Percentiles rank a stretch among this genome's conserved stretches.
These are phyloP conservation scores for Pocillopora damicornis DNA, from an alignment of 64 coral and sea anemone genomes.

Conservation along the genomic window DNA sequence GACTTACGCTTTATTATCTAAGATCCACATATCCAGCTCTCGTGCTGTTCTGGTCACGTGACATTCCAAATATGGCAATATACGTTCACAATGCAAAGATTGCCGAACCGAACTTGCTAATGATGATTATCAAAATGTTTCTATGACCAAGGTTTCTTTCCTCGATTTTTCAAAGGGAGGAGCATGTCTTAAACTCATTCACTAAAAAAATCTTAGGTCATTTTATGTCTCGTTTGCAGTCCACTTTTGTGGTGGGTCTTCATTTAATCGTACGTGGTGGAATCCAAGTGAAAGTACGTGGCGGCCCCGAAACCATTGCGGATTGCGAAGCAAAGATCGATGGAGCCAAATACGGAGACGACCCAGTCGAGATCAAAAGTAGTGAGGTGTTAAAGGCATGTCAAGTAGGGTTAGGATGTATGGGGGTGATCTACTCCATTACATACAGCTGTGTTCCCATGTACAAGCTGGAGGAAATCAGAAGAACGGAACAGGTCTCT, in stretches of 20 bases:
- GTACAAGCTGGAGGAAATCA: conserved; percentile 56
- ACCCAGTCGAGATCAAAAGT: conserved; percentile 37
- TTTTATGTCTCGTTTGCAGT: conserved; percentile 8
- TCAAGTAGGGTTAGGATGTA: conserved; percentile 39
- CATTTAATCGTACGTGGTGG: conserved; percentile 43
- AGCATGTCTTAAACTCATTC: too few species aligned
- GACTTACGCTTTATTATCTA: too few species aligned
- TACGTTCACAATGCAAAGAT: too few species aligned
- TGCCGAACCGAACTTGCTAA: too few species aligned
- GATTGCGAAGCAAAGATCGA: conserved; percentile 24
- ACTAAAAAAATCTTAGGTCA: background rate
- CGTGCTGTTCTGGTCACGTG: too few species aligned
- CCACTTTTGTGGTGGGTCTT: conserved; percentile 46
- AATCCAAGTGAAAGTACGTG: conserved; percentile 37
- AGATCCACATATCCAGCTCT: too few species aligned
- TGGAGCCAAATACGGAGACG: conserved; percentile 34
- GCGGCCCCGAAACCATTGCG: conserved; percentile 38
- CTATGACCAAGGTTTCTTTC: too few species aligned
- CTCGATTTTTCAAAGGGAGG: too few species aligned
- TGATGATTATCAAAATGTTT: too few species aligned
- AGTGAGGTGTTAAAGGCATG: conserved; percentile 38
- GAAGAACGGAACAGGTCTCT: conserved; percentile 1
- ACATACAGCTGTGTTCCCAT: conserved; percentile 66
- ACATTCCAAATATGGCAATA: too few species aligned
- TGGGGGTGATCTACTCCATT: conserved; percentile 49